Conservation (phyloP, 2,888 invertebrate genomes). For the Drosophila tripunctata region DNA sequence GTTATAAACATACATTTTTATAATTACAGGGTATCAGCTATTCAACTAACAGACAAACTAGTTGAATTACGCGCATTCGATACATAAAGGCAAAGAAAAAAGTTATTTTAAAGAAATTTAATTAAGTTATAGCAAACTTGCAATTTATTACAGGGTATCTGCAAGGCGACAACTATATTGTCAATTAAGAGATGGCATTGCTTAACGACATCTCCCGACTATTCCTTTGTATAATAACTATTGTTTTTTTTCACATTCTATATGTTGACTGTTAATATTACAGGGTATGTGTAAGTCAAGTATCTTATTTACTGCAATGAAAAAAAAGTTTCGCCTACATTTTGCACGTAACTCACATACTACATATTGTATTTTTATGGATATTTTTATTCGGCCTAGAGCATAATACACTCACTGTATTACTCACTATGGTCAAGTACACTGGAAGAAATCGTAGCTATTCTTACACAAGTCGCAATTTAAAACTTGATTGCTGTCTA, state of each 20-base stretch:
- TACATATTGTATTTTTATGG: constrained; percentile 31
- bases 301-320: not conserved
- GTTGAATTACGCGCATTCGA: not conserved
- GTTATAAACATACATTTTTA: no score
- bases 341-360: constrained; percentile 30
- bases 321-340: not conserved
- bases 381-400: constrained; percentile 17
- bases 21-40: not conserved
- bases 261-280: no score
- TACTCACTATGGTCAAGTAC: constrained; percentile 1
- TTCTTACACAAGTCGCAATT: no score
- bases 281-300: not conserved
- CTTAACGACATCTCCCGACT: no score
- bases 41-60: not conserved
- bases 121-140: not conserved
- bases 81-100: not conserved
- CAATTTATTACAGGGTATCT: not conserved
- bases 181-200: no score
- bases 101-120: not conserved
- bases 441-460: no score
- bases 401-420: constrained; percentile 20
- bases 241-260: no score
- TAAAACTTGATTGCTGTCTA: no score
- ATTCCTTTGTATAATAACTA: no score
- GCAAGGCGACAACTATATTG: no score